A percentile compares a stretch with the other conserved stretches of the same genome.
Evolutionary conservation across 2,888 invertebrate species (phyloP).

Genomic region (Platynereis dumerilii): DNA sequence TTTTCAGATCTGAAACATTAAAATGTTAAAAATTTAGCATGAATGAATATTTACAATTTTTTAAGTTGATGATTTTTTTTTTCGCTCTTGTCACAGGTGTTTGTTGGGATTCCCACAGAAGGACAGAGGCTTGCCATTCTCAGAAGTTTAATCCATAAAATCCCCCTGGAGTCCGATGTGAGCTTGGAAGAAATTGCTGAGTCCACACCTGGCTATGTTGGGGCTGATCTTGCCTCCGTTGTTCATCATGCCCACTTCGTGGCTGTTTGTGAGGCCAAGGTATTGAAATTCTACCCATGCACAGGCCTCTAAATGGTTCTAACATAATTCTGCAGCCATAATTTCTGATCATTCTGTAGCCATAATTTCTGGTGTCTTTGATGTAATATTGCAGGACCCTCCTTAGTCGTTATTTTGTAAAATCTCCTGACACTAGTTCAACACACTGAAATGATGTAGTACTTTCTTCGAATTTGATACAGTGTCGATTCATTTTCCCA

Average conservation of each 20-base stretch:
- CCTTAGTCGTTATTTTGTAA: too few relatives aligned
- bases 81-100: too few relatives aligned
- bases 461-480: too few relatives aligned
- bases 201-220: constrained; percentile 69
- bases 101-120: constrained; percentile 66
- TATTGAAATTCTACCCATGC: too few relatives aligned
- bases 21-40: too few relatives aligned
- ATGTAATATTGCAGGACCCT: too few relatives aligned
- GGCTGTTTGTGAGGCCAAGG: constrained; percentile 1
- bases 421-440: too few relatives aligned
- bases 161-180: constrained; percentile 41
- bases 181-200: constrained; percentile 58
- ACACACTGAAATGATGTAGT: too few relatives aligned
- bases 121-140: constrained; percentile 65
- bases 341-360: not conserved
- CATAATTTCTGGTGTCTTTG: not conserved
- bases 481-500: too few relatives aligned
- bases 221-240: constrained; percentile 68
- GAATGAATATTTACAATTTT: too few relatives aligned
- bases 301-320: not conserved
- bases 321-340: not conserved
- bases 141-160: constrained; percentile 43
- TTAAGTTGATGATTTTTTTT: too few relatives aligned
- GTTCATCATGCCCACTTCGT: constrained; percentile 47
- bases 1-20: too few relatives aligned